Conservation (phyloP, 2,797 vertebrate species). For the Okamejei kenojei region DNA sequence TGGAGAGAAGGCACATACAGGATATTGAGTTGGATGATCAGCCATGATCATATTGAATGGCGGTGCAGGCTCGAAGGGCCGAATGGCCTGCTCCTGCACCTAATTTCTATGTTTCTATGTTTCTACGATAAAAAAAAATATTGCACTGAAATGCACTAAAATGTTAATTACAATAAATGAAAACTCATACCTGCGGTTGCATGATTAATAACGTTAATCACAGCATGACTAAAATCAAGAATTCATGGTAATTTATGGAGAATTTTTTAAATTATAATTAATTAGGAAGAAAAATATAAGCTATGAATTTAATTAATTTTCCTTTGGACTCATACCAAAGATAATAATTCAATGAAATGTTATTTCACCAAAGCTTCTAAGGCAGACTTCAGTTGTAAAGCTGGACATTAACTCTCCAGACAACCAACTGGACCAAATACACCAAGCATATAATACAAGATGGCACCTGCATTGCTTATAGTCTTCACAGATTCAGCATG, state of each 20-base stretch:
- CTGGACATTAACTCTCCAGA: neutral
- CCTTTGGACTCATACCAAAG: neutral
- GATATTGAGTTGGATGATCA: too few species aligned
- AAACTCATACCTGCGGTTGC: neutral
- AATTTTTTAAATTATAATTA: neutral
- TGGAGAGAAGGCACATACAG: too few species aligned
- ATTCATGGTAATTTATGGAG: neutral
- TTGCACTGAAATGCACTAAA: neutral
- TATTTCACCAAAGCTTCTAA: neutral
- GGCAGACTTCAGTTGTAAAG: neutral
- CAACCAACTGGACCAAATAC: neutral
- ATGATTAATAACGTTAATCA: neutral
- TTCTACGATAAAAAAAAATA: neutral
- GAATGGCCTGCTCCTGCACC: too few species aligned
- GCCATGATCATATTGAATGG: too few species aligned
- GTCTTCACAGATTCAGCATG: too few species aligned
- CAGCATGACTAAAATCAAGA: neutral
- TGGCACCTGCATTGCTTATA: too few species aligned
- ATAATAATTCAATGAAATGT: neutral
- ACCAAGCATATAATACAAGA: neutral
- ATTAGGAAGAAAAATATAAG: neutral
- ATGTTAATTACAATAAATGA: neutral
- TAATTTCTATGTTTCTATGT: too few species aligned
- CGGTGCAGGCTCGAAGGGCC: too few species aligned
- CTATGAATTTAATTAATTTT: neutral